phyloP scores from a whole-genome alignment of 2,797 vertebrate genomes.

The Ibycter americanus region DNA sequence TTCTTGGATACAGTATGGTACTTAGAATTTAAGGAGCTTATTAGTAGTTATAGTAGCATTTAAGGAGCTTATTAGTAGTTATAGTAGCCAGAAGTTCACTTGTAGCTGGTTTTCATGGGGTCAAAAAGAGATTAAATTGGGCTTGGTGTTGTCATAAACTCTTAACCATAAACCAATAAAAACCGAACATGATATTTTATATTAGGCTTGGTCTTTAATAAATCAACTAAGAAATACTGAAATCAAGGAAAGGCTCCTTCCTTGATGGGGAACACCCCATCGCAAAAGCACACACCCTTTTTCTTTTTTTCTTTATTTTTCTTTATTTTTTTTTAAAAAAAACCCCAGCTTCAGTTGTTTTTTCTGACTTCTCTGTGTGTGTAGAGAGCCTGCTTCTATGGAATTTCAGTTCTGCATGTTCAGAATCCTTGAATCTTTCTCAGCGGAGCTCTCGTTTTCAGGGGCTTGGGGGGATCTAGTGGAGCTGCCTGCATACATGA shows the following conservation, averaged over 20 bases:
- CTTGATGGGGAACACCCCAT: not conserved
- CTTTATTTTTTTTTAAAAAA: not conserved
- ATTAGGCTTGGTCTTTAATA: not conserved
- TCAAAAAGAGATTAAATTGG: not conserved
- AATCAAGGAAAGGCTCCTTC: not conserved
- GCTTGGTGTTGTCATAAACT: not conserved
- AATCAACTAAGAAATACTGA: not conserved
- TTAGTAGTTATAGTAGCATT: not conserved
- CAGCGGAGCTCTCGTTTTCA: not conserved
- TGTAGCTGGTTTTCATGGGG: not conserved
- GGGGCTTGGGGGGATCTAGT: not conserved
- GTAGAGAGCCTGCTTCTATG: not conserved
- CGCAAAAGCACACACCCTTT: fast-evolving
- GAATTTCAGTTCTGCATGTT: not conserved
- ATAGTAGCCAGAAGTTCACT: not conserved
- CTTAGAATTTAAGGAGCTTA: not conserved
- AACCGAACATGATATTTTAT: not conserved
- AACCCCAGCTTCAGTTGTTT: not conserved
- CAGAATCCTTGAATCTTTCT: not conserved
- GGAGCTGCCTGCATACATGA: not conserved
- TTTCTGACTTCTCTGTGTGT: not conserved
- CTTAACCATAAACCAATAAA: not conserved
- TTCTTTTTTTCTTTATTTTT: not conserved
- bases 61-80: not conserved
- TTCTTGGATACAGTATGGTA: not conserved